A percentile compares a stretch with the other conserved stretches of the same genome.
Evolutionary conservation across 2,888 invertebrate species (phyloP).

Genomic region (Beris chalybata): DNA sequence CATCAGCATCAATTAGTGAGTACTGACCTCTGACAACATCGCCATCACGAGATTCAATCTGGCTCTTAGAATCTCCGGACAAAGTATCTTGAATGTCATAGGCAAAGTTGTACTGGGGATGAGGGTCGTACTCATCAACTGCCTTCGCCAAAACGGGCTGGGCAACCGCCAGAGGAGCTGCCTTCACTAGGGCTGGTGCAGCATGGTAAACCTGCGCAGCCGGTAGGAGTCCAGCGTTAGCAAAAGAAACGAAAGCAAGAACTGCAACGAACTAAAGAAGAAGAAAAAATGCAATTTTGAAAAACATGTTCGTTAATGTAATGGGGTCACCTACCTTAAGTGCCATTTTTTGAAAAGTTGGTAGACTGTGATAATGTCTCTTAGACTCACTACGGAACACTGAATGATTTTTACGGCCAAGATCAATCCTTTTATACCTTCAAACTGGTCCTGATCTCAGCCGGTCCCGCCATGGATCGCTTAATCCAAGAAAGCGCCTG

Average conservation of each 20-base stretch:
- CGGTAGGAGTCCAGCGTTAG: constrained; percentile 44
- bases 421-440: constrained; percentile 15
- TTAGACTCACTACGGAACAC: constrained; percentile 11
- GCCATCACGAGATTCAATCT: constrained; percentile 55
- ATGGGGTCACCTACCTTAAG: constrained; percentile 6
- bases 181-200: constrained; percentile 36
- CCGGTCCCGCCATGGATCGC: not conserved
- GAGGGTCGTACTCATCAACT: constrained; percentile 52
- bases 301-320: not conserved
- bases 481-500: too few relatives aligned
- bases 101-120: constrained; percentile 55
- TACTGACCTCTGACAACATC: constrained; percentile 56
- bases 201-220: constrained; percentile 38
- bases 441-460: not conserved
- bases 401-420: constrained; percentile 6
- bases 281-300: not conserved
- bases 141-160: constrained; percentile 44
- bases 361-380: not conserved
- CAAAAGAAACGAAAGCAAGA: constrained; percentile 46
- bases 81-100: constrained; percentile 56
- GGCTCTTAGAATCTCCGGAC: constrained; percentile 55
- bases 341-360: constrained; percentile 19
- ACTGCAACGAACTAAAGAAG: constrained; percentile 45
- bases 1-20: constrained; percentile 56
- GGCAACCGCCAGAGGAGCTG: constrained; percentile 35